phyloP scores from a whole-genome alignment of 2,888 invertebrate genomes.

The Gandaritis pyraliata region DNA sequence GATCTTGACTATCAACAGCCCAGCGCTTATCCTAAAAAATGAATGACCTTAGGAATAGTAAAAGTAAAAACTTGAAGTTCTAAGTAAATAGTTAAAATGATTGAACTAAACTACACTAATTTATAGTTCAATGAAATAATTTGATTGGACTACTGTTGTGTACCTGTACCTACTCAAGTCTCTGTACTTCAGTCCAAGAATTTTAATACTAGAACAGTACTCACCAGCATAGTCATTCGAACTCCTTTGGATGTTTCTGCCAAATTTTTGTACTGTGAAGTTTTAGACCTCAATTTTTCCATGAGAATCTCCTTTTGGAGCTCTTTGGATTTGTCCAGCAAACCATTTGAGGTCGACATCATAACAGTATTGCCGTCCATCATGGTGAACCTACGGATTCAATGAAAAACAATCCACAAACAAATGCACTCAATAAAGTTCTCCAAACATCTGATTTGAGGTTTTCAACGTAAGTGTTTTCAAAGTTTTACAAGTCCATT shows the following conservation, averaged over 20 bases:
- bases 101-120: too few relatives aligned
- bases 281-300: slow-evolving; percentile 95
- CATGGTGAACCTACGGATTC: slow-evolving; percentile 55
- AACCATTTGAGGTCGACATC: slow-evolving; percentile 65
- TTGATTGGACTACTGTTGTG: too few relatives aligned
- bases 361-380: slow-evolving; percentile 65
- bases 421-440: slow-evolving; percentile 43
- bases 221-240: slow-evolving; percentile 92
- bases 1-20: slow-evolving; percentile 93
- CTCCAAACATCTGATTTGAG: slow-evolving; percentile 54
- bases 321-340: slow-evolving; percentile 77
- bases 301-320: slow-evolving; percentile 93
- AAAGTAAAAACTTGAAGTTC: neutral
- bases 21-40: slow-evolving; percentile 92
- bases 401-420: slow-evolving; percentile 49
- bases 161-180: too few relatives aligned
- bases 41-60: neutral
- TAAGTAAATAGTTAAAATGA: too few relatives aligned
- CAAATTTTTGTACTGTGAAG: slow-evolving; percentile 91
- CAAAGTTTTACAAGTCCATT: too few relatives aligned
- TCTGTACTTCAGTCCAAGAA: too few relatives aligned
- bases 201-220: slow-evolving; percentile 41
- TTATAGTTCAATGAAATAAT: too few relatives aligned
- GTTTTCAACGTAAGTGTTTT: too few relatives aligned
- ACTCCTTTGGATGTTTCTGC: slow-evolving; percentile 94